Evolutionary conservation across 2,888 invertebrate species (phyloP).

Genomic region (Dichetophora obliterata): DNA sequence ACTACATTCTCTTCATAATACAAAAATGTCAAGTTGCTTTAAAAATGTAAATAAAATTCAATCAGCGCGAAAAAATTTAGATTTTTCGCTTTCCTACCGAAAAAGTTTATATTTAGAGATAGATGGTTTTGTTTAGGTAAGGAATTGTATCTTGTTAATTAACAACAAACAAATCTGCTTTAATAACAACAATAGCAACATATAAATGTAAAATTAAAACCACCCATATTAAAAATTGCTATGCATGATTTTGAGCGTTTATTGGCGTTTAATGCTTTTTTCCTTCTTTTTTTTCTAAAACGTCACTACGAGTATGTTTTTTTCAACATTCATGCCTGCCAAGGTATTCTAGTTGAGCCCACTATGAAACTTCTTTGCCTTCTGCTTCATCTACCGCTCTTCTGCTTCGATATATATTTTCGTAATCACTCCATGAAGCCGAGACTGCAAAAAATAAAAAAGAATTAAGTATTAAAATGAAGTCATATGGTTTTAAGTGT

Average conservation of each 20-base stretch:
- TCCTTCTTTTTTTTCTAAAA: background rate
- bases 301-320: constrained; percentile 39
- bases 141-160: too few species aligned
- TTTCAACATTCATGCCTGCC: constrained; percentile 51
- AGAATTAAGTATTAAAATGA: background rate
- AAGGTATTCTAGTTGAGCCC: constrained; percentile 49
- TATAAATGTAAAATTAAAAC: background rate
- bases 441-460: background rate
- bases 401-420: background rate
- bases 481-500: background rate
- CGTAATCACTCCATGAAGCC: background rate
- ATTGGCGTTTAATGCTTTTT: background rate
- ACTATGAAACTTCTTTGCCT: background rate
- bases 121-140: too few species aligned
- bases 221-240: too few species aligned
- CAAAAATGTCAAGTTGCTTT: too few species aligned
- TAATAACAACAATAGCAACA: background rate
- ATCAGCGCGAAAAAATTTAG: too few species aligned
- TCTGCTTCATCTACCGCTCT: background rate
- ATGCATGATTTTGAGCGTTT: too few species aligned
- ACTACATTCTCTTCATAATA: too few species aligned
- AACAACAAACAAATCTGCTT: background rate
- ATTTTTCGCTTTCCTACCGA: too few species aligned
- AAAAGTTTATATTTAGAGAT: too few species aligned
- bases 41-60: too few species aligned